A percentile compares a stretch with the other conserved stretches of the same genome.
Evolutionary conservation across 1,140 invertebrate genomes (phyloP).

Genomic region (Globodera ellingtonae): DNA sequence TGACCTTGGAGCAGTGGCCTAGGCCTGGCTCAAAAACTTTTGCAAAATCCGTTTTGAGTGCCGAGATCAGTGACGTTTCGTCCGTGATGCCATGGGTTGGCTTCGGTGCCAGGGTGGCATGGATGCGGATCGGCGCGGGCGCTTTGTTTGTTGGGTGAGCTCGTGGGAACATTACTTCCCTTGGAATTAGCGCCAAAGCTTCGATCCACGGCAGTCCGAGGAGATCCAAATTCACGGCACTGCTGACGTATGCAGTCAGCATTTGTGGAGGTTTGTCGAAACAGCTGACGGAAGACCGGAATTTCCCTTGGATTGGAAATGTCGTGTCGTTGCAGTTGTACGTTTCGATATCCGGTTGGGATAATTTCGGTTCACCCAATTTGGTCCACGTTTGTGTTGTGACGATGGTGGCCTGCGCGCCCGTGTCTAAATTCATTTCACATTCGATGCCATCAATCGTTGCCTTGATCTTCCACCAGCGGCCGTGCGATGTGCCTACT

Average conservation of each 20-base stretch:
- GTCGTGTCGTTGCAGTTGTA: neutral
- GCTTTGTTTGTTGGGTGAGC: neutral
- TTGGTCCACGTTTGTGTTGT: conserved; percentile 7
- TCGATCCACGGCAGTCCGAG: conserved; percentile 13
- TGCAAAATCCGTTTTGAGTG: conserved; percentile 20
- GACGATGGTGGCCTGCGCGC: neutral
- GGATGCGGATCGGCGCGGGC: neutral
- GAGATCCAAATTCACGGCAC: neutral
- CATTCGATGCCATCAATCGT: neutral
- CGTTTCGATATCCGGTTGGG: neutral
- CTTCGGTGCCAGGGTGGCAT: neutral
- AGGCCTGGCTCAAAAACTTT: conserved; percentile 26
- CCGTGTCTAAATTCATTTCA: conserved; percentile 16
- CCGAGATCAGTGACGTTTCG: neutral
- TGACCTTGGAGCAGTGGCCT: conserved; percentile 21
- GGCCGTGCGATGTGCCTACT: no score
- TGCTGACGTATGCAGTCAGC: neutral
- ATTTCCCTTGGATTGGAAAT: neutral
- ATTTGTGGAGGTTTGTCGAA: neutral
- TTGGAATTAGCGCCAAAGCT: neutral
- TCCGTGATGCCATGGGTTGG: neutral
- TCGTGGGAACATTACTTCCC: neutral
- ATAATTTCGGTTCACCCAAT: conserved; percentile 2
- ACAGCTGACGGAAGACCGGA: neutral
- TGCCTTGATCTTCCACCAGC: no score